Conservation (phyloP, 1,140 invertebrate species). For the Trachelipus rathkii region DNA sequence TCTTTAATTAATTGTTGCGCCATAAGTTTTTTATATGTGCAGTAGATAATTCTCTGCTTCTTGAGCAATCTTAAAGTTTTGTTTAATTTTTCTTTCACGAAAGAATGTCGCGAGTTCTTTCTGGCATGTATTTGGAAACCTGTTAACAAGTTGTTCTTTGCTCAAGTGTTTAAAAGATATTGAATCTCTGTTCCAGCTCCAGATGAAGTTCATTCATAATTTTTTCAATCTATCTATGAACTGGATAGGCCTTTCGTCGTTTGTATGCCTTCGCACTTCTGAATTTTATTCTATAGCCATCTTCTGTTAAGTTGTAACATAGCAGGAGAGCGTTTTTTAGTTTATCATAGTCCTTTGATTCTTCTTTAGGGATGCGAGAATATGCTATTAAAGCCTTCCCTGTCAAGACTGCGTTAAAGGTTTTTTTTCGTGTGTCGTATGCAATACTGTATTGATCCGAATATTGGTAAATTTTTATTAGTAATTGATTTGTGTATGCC, state of each 20-base stretch:
- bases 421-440: conserved; percentile 23
- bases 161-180: conserved; percentile 63
- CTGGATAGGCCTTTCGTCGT: conserved; percentile 52
- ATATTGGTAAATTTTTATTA: conserved; percentile 37
- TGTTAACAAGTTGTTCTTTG: conserved; percentile 65
- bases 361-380: too few relatives aligned
- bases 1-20: too few relatives aligned
- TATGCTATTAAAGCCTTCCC: too few relatives aligned
- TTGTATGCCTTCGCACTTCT: neutral
- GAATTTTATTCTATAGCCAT: neutral
- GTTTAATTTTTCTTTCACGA: too few relatives aligned
- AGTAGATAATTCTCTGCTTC: too few relatives aligned
- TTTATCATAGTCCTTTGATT: too few relatives aligned
- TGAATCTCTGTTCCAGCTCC: conserved; percentile 78
- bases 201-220: conserved; percentile 86
- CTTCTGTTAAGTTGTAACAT: too few relatives aligned
- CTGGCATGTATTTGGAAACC: conserved; percentile 74
- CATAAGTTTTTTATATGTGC: too few relatives aligned
- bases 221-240: too few relatives aligned
- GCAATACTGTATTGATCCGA: conserved; percentile 34
- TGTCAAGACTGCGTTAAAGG: neutral
- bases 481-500: conserved; percentile 35
- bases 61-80: too few relatives aligned
- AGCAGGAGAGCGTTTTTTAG: too few relatives aligned
- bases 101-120: too few relatives aligned